Evolutionary conservation across 2,113 vertebrate species (phyloP).

Genomic region (Galbula dea): DNA sequence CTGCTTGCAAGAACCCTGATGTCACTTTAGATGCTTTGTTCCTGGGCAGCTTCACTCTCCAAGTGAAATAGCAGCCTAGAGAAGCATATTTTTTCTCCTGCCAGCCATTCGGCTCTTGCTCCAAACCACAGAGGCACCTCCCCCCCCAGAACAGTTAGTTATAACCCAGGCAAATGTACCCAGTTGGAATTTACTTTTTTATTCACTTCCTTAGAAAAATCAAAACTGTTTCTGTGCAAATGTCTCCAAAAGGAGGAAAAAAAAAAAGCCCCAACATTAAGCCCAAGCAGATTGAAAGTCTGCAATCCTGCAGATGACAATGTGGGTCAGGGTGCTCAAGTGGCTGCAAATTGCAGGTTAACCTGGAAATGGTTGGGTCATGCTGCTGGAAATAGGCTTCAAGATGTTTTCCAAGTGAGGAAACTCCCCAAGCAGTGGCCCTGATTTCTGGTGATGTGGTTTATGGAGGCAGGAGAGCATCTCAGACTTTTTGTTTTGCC

Average conservation of each 20-base stretch:
- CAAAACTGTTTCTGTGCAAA: neutral
- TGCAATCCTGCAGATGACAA: neutral
- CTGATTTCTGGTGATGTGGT: neutral
- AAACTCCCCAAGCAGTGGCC: neutral
- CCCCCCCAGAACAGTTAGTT: neutral
- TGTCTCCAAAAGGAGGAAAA: neutral
- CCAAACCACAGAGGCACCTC: neutral
- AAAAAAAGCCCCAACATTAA: neutral
- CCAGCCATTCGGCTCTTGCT: neutral
- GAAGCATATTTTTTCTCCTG: neutral
- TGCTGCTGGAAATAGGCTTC: neutral
- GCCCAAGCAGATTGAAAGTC: neutral
- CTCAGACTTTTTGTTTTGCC: neutral
- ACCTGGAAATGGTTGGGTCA: neutral
- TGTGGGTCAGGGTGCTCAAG: neutral
- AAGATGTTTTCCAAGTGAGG: neutral
- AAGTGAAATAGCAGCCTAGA: neutral
- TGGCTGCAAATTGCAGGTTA: neutral
- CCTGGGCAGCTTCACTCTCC: neutral
- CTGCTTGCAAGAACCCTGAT: neutral
- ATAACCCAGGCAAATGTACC: neutral
- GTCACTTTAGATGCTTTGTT: neutral
- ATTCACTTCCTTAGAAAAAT: neutral
- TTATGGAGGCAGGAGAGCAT: neutral
- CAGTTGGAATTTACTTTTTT: neutral